Percentiles rank a stretch among this genome's conserved stretches.
Conservation (phyloP, 2,888 invertebrate species). For the Agonopterix arenella region DNA sequence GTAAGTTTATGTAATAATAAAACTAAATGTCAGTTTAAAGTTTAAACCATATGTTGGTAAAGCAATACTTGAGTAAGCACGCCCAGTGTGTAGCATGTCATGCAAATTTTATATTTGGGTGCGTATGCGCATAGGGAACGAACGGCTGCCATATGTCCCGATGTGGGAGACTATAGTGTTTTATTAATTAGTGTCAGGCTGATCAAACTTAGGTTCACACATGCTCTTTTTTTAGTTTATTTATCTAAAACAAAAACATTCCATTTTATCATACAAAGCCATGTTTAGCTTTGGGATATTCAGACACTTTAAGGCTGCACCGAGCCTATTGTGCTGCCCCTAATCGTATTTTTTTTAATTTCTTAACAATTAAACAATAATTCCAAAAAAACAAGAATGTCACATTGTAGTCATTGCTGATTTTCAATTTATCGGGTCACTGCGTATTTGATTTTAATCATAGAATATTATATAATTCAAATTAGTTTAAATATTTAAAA, state of each 20-base stretch:
- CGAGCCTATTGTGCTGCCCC: no score
- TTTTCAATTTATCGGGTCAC: no score
- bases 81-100: constrained; percentile 1
- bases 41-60: constrained; percentile 11
- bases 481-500: background rate
- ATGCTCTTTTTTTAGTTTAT: no score
- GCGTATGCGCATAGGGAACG: constrained; percentile 4
- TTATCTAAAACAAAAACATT: no score
- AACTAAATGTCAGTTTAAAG: background rate
- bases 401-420: no score
- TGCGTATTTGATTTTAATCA: no score
- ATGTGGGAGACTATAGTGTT: background rate
- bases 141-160: constrained; percentile 6
- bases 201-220: background rate
- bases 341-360: no score
- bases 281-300: background rate
- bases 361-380: no score
- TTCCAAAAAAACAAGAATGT: no score
- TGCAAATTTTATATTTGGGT: constrained; percentile 12
- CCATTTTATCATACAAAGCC: background rate
- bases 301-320: background rate
- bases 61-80: constrained; percentile 16
- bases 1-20: no score
- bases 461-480: no score
- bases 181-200: background rate